A percentile compares a stretch with the other conserved stretches of the same genome.
Conservation (phyloP, 2,888 invertebrate genomes). For the Epinotia bilunana region DNA sequence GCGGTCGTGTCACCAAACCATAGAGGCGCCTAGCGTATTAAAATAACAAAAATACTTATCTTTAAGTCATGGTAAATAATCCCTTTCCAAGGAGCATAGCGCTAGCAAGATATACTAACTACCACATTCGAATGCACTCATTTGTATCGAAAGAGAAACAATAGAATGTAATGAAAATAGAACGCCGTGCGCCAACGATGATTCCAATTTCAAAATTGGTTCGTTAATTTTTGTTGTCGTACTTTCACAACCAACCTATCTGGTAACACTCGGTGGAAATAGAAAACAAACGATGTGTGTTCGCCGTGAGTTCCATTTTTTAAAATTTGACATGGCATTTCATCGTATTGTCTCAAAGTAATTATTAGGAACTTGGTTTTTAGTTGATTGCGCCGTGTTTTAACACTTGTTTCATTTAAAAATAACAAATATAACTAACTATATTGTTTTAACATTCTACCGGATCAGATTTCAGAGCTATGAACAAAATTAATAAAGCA, state of each 20-base stretch:
- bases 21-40: background rate
- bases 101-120: background rate
- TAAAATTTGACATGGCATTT: background rate
- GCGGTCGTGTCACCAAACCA: background rate
- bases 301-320: background rate
- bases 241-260: background rate
- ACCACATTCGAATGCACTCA: background rate
- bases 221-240: background rate
- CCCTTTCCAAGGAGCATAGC: background rate
- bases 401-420: constrained; percentile 15
- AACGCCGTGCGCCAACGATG: background rate
- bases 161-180: constrained; percentile 3
- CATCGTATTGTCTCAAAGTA: background rate
- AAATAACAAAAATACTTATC: background rate
- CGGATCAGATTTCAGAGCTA: constrained; percentile 5
- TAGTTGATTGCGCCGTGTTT: constrained; percentile 2
- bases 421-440: background rate
- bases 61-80: background rate
- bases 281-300: background rate
- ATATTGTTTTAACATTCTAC: constrained; percentile 9
- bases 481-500: constrained; percentile 24
- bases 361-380: background rate
- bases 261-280: background rate
- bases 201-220: constrained; percentile 1
- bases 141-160: constrained; percentile 3